These are phyloP conservation scores for Gasterosteus aculeatus DNA, from an alignment of 2,113 vertebrate genomes.

Conservation along the genomic window DNA sequence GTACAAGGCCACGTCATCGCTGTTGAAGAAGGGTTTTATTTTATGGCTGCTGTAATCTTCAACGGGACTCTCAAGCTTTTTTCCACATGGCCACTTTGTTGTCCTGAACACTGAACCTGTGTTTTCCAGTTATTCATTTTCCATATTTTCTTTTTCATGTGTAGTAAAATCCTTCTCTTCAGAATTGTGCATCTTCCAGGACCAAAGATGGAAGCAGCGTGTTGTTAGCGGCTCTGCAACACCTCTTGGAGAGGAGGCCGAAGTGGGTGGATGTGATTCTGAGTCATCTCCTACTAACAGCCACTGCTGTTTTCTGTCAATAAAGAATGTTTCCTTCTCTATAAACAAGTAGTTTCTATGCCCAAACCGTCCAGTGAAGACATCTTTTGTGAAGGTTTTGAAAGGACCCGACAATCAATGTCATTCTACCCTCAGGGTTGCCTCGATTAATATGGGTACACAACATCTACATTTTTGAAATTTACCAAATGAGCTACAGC, in stretches of 20 bases:
- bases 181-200: not conserved
- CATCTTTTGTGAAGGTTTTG: not conserved
- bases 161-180: not conserved
- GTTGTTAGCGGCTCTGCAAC: slow-evolving; percentile 2
- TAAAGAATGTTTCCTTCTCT: not conserved
- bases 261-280: not conserved
- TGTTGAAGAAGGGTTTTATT: slow-evolving; percentile 7
- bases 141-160: not conserved
- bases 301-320: not conserved
- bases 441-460: not conserved
- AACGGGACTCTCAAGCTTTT: not conserved
- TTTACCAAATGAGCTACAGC: no score
- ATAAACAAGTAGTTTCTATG: not conserved
- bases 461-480: no score
- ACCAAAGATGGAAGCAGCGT: not conserved
- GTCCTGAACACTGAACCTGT: not conserved
- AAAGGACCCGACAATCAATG: not conserved
- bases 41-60: slow-evolving; percentile 32
- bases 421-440: not conserved
- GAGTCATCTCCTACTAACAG: not conserved
- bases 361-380: not conserved
- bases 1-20: not conserved
- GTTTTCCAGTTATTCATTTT: slow-evolving; percentile 1
- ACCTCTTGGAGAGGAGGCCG: not conserved
- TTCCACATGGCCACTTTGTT: not conserved